Evolutionary conservation across 2,113 vertebrate species (phyloP), one percentile per base, ranked within the genome.

Genomic region (Xenus cinereus): DNA sequence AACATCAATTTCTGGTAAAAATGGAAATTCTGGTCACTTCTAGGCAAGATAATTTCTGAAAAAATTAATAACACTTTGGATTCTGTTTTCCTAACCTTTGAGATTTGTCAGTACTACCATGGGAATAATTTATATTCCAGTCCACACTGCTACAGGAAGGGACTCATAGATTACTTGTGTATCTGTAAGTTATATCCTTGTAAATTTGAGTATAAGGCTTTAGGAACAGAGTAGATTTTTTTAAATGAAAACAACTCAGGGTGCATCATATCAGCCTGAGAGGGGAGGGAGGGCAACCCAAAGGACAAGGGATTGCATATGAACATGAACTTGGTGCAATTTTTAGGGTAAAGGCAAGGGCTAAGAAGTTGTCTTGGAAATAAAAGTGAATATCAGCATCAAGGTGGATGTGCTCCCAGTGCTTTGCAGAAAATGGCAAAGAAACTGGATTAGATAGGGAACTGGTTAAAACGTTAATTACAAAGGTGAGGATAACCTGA

Each of bases 141-240:
- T 85, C 50, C 5, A 4, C 24, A 37, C n/a, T 77, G 59, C 59
- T 78, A 22, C 54, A 84, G 41, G 80, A 88, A 54, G 37, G 67
- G 67, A 74, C 35, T 86, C 79, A 59, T 24, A 77, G 77, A 92
- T 91, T 88, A 83, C 28, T 60, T 80, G 59, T 67, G 71, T 90
- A 67, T 80, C 82, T 37, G 5, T 85, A 95, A 90, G 10, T 94
- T 91, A 74, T 62, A 93, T 94, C 75, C n/a, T 46, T 83, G 48
- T 84, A 86, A 93, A 66, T 90, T 51, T 93, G 72, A 88, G 59
- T 74, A 74, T 83, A 93, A 94, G 72, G 21, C 51, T 94, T 92
- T 63, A 86, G 56, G 46, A 77, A 80, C 0, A 57, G 37, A 71
- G 50, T 26, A 77, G 32, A 37, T 43, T 87, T 87, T 87, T 94